phyloP scores from a whole-genome alignment of 2,113 vertebrate species.

The Speoplatyrhinus poulsoni region DNA sequence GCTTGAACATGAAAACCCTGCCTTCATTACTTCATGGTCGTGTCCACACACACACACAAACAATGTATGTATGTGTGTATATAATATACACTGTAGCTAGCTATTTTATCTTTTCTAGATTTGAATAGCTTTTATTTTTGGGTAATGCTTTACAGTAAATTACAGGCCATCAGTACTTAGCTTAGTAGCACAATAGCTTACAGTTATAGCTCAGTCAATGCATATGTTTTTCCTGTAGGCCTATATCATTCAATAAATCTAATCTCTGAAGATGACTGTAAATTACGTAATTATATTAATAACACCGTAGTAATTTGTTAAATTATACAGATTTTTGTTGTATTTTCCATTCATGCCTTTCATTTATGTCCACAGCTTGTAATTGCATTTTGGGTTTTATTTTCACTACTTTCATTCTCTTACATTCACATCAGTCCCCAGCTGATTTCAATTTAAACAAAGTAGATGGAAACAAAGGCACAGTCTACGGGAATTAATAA shows the following conservation, averaged over 20 bases:
- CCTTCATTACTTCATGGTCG: conserved; percentile 24
- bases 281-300: background rate
- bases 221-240: too few species aligned
- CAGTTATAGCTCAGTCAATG: too few species aligned
- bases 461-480: background rate
- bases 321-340: background rate
- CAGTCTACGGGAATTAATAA: background rate
- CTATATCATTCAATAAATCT: too few species aligned
- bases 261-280: too few species aligned
- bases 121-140: too few species aligned
- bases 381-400: background rate
- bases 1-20: conserved; percentile 24
- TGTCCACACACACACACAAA: conserved; percentile 16
- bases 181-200: too few species aligned
- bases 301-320: background rate
- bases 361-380: background rate
- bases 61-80: too few species aligned
- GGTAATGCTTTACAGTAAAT: too few species aligned
- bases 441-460: background rate
- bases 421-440: background rate
- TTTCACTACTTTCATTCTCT: background rate
- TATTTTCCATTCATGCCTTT: background rate
- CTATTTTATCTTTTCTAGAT: too few species aligned
- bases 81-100: too few species aligned
- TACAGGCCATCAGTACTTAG: too few species aligned